phyloP scores from a whole-genome alignment of 2,888 invertebrate species.

The Agonopterix heracliana region DNA sequence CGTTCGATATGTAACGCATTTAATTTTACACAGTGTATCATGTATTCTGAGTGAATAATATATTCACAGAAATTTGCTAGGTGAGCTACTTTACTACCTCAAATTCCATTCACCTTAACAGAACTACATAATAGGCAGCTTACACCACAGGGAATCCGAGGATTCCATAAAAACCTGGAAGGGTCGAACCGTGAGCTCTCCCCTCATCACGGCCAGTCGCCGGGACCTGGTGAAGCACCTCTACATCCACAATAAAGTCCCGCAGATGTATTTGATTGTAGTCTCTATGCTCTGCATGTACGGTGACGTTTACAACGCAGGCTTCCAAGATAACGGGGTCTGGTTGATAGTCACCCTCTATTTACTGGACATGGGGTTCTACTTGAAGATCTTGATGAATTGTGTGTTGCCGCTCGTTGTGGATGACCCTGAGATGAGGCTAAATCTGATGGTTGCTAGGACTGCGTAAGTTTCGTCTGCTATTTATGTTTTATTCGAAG shows the following conservation, averaged over 20 bases:
- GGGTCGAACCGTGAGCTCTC: slow-evolving; percentile 11
- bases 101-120: slow-evolving; percentile 11
- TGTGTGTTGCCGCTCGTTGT: slow-evolving; percentile 30
- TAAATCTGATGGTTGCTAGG: not conserved
- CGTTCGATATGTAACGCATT: too few relatives aligned
- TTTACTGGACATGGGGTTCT: slow-evolving; percentile 41
- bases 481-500: too few relatives aligned
- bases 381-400: slow-evolving; percentile 40
- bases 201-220: slow-evolving; percentile 13
- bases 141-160: not conserved
- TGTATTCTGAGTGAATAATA: too few relatives aligned
- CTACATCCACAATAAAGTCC: slow-evolving; percentile 27
- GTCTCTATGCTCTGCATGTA: slow-evolving; percentile 42
- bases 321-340: slow-evolving; percentile 42
- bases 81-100: too few relatives aligned
- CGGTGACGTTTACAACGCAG: slow-evolving; percentile 50
- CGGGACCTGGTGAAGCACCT: slow-evolving; percentile 24
- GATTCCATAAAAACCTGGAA: slow-evolving; percentile 13
- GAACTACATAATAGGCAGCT: slow-evolving; percentile 37
- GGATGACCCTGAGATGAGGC: slow-evolving; percentile 17
- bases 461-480: not conserved
- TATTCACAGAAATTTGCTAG: too few relatives aligned
- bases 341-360: slow-evolving; percentile 35
- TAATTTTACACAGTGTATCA: too few relatives aligned
- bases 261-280: slow-evolving; percentile 40